These are phyloP conservation scores for Dysdera silvatica DNA, from an alignment of 1,140 invertebrate species.

Conservation along the genomic window DNA sequence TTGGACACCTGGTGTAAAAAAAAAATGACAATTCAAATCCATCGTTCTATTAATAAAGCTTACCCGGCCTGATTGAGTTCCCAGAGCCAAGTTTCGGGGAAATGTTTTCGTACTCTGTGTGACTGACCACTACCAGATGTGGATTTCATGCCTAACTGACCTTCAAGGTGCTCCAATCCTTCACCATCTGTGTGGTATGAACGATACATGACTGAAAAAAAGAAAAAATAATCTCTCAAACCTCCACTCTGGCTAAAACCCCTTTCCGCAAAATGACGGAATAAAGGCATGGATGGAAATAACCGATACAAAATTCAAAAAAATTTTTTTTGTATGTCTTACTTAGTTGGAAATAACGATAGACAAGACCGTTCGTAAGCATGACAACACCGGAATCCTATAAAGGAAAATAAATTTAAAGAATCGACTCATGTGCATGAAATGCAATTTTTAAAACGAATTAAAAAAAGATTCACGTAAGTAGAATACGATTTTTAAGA, in stretches of 20 bases:
- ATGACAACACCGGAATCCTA: conserved; percentile 69
- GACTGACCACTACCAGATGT: conserved; percentile 15
- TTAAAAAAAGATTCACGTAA: conserved; percentile 38
- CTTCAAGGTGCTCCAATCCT: conserved; percentile 9
- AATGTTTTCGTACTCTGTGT: conserved; percentile 37
- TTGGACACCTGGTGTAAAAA: too few relatives aligned
- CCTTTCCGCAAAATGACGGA: not conserved
- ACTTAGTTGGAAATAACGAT: conserved; percentile 36
- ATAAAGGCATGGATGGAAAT: not conserved
- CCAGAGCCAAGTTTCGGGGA: conserved; percentile 49
- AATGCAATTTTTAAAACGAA: not conserved
- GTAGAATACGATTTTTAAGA: conserved; percentile 27
- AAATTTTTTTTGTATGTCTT: conserved; percentile 25
- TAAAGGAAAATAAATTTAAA: not conserved
- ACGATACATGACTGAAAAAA: conserved; percentile 21
- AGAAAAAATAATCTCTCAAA: not conserved
- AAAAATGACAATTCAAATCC: too few relatives aligned
- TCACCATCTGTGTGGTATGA: conserved; percentile 8
- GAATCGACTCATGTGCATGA: too few relatives aligned
- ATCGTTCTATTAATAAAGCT: too few relatives aligned
- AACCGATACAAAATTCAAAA: not conserved
- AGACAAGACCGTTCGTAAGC: conserved; percentile 60
- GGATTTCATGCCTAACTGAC: too few relatives aligned
- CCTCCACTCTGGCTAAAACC: not conserved
- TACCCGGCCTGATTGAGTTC: conserved; percentile 38